Conservation (phyloP, 2,888 invertebrate genomes). For the Scotopteryx bipunctaria region DNA sequence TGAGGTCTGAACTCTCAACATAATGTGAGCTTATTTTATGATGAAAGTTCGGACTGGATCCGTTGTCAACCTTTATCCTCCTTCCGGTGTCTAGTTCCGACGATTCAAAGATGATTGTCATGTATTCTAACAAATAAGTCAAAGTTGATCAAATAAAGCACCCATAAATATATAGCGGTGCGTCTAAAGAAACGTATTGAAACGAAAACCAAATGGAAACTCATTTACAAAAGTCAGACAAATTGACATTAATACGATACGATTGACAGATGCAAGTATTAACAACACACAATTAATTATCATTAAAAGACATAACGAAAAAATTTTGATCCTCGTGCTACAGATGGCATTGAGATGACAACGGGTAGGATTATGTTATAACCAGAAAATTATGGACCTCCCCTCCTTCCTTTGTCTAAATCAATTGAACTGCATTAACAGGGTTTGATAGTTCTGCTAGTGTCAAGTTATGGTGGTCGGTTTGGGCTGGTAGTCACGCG, state of each 20-base stretch:
- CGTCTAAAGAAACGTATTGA: neutral
- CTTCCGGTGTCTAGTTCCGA: no score
- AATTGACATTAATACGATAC: constrained; percentile 70
- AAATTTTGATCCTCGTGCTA: constrained; percentile 72
- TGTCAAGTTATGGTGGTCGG: constrained; percentile 53
- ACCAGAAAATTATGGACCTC: constrained; percentile 51
- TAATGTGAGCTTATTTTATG: no score
- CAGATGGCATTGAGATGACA: constrained; percentile 81
- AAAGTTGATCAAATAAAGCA: no score
- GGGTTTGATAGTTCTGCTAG: constrained; percentile 41
- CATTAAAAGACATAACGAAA: constrained; percentile 69
- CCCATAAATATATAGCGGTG: no score
- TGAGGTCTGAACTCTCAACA: no score
- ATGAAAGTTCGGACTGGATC: no score
- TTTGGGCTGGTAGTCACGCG: constrained; percentile 64
- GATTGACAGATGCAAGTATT: constrained; percentile 73
- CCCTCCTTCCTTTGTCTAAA: constrained; percentile 36
- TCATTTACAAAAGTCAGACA: constrained; percentile 47
- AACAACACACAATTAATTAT: constrained; percentile 75
- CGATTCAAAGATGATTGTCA: no score
- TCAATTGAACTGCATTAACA: constrained; percentile 31
- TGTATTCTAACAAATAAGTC: no score
- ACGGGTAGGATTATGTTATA: constrained; percentile 68
- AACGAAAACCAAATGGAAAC: constrained; percentile 10
- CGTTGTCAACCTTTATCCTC: no score